These are phyloP conservation scores for Tribolium madens DNA, from an alignment of 1,140 invertebrate species.

Conservation along the genomic window DNA sequence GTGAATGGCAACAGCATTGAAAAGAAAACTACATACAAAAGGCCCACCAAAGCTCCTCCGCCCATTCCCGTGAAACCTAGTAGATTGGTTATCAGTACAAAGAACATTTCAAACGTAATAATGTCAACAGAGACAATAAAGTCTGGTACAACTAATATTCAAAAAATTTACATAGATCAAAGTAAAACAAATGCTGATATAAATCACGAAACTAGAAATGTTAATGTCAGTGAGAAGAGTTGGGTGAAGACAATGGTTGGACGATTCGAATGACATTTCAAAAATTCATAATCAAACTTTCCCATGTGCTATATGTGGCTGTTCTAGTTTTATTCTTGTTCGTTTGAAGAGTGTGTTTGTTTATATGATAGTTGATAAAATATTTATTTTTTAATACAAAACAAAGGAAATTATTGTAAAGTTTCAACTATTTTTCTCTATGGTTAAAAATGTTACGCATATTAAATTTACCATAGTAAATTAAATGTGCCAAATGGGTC, in stretches of 20 bases:
- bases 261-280: slow-evolving; percentile 62
- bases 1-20: slow-evolving; percentile 10
- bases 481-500: slow-evolving; percentile 22
- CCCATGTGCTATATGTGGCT: slow-evolving; percentile 40
- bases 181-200: slow-evolving; percentile 33
- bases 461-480: slow-evolving; percentile 27
- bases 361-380: slow-evolving; percentile 27
- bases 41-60: slow-evolving; percentile 62
- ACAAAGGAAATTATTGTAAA: slow-evolving; percentile 1
- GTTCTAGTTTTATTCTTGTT: slow-evolving; percentile 38
- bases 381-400: slow-evolving; percentile 37
- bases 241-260: slow-evolving; percentile 64
- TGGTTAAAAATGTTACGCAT: slow-evolving; percentile 19
- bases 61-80: slow-evolving; percentile 63
- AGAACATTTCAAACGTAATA: slow-evolving; percentile 20
- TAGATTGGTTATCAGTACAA: slow-evolving; percentile 45
- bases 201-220: slow-evolving; percentile 39
- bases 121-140: slow-evolving; percentile 15
- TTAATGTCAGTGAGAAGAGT: slow-evolving; percentile 53
- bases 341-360: slow-evolving; percentile 1
- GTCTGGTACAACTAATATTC: slow-evolving; percentile 5
- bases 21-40: slow-evolving; percentile 42
- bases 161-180: slow-evolving; percentile 37
- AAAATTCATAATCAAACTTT: slow-evolving; percentile 29
- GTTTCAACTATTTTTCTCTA: slow-evolving; percentile 13